Conservation (phyloP, 2,888 invertebrate genomes). For the Mallateleia sp. region DNA sequence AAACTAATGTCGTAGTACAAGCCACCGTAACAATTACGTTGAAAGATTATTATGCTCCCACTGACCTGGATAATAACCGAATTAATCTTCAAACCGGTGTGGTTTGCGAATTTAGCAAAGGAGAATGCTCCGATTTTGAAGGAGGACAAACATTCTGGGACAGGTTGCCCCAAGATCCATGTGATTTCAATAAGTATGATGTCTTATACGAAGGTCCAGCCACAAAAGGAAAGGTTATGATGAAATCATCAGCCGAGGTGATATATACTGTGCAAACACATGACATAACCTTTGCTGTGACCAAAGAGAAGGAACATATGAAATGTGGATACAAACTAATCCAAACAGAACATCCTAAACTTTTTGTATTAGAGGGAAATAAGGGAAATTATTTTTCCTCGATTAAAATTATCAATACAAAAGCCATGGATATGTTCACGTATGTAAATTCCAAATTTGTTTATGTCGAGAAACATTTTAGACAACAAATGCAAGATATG, state of each 20-base stretch:
- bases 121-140: slow-evolving; percentile 29
- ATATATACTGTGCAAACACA: slow-evolving; percentile 9
- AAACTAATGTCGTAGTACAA: slow-evolving; percentile 63
- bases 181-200: slow-evolving; percentile 48
- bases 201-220: slow-evolving; percentile 37
- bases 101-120: background rate
- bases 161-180: slow-evolving; percentile 32
- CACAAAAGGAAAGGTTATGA: background rate
- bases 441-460: too few species aligned
- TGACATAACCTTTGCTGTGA: slow-evolving; percentile 40
- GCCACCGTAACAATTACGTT: background rate
- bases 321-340: too few species aligned
- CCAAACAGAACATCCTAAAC: too few species aligned
- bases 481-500: background rate
- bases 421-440: background rate
- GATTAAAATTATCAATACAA: background rate
- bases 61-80: background rate
- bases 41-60: background rate
- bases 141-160: slow-evolving; percentile 47
- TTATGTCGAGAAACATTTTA: background rate
- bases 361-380: too few species aligned
- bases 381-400: background rate
- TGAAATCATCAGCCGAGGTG: background rate
- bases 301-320: slow-evolving; percentile 19
- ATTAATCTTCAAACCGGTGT: background rate